Percentiles rank a stretch among this genome's conserved stretches.
These are phyloP conservation scores for Stenopsyche tienmushanensis DNA, from an alignment of 1,140 invertebrate genomes.

Conservation along the genomic window DNA sequence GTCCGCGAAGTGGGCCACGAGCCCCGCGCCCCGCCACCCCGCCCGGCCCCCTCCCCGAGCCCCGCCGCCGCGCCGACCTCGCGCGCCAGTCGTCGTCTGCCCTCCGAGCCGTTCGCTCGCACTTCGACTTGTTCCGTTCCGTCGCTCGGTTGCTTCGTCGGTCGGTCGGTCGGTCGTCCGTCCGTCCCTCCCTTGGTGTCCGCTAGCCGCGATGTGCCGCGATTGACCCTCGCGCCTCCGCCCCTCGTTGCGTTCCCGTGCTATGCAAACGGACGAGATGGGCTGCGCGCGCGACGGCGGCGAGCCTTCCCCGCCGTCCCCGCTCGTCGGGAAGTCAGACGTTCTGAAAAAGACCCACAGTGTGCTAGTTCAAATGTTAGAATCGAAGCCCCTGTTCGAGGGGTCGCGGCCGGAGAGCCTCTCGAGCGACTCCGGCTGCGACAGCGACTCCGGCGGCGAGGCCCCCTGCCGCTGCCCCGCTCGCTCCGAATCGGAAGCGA, in stretches of 20 bases:
- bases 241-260: neutral
- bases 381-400: slow-evolving; percentile 51
- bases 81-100: slow-evolving; percentile 46
- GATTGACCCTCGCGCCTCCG: neutral
- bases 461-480: slow-evolving; percentile 48
- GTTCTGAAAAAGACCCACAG: slow-evolving; percentile 46
- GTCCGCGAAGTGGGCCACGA: slow-evolving; percentile 67
- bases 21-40: slow-evolving; percentile 57
- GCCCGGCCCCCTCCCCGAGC: slow-evolving; percentile 48
- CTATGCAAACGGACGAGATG: slow-evolving; percentile 42
- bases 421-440: slow-evolving; percentile 60
- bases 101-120: slow-evolving; percentile 43
- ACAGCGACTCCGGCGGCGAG: slow-evolving; percentile 58
- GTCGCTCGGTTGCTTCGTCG: slow-evolving; percentile 49
- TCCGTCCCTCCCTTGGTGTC: neutral
- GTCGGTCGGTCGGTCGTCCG: slow-evolving; percentile 45
- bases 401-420: slow-evolving; percentile 35
- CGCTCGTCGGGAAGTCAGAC: slow-evolving; percentile 35
- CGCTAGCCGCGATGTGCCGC: neutral
- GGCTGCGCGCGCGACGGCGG: slow-evolving; percentile 53
- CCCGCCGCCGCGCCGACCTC: slow-evolving; percentile 34
- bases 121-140: neutral
- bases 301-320: slow-evolving; percentile 44
- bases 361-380: slow-evolving; percentile 58
- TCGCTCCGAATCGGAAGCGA: slow-evolving; percentile 61